Percentiles rank a stretch among this genome's conserved stretches.
Evolutionary conservation across 2,113 vertebrate genomes (phyloP).

Genomic region (Mormyrus lacerda): DNA sequence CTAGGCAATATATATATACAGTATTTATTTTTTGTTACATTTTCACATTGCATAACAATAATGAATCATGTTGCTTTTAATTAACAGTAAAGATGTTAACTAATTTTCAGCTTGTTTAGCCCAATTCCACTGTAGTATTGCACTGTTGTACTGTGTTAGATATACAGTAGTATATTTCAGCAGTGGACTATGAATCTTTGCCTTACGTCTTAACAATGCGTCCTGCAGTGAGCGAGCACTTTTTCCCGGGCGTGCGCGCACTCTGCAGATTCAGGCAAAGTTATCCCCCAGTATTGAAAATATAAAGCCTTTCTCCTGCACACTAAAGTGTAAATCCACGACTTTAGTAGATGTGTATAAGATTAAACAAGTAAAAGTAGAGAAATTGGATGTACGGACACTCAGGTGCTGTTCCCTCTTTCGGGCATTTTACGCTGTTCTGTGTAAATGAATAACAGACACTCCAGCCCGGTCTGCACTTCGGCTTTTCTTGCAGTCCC

Average conservation of each 20-base stretch:
- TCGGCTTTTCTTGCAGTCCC: slow-evolving; percentile 66
- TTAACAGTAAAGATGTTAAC: neutral
- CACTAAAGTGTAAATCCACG: neutral
- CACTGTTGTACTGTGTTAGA: neutral
- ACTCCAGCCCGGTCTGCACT: neutral
- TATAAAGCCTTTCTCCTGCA: neutral
- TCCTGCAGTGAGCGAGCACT: neutral
- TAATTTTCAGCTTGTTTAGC: neutral
- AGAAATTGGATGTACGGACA: neutral
- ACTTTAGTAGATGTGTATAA: neutral
- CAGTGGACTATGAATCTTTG: neutral
- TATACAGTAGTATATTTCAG: neutral
- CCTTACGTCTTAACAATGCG: neutral
- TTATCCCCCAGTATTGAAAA: neutral
- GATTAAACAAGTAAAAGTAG: neutral
- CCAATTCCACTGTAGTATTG: neutral
- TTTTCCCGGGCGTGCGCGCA: neutral
- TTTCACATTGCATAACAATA: neutral
- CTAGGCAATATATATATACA: neutral
- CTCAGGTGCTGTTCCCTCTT: neutral
- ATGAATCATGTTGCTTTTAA: neutral
- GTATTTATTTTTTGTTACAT: neutral
- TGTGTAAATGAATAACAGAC: neutral
- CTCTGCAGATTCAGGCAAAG: neutral
- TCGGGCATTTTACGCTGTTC: neutral